Evolutionary conservation across 2,888 invertebrate genomes (phyloP).

Genomic region (Andrena dorsata): DNA sequence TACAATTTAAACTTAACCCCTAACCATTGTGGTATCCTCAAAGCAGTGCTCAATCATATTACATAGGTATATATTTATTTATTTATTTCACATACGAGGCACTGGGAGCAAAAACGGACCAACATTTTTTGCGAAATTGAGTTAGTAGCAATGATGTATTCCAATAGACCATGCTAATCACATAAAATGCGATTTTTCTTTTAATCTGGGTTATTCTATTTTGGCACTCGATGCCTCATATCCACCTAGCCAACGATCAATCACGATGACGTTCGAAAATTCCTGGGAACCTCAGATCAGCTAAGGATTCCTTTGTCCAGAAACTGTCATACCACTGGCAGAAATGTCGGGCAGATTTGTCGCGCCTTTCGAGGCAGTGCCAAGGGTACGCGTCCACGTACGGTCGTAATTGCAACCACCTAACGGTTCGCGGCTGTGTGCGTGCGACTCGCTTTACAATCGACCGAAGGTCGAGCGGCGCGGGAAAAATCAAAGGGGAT

Average conservation of each 20-base stretch:
- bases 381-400: conserved; percentile 66
- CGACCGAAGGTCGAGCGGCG: conserved; percentile 54
- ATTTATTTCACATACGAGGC: too few relatives aligned
- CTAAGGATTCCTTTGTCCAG: not conserved
- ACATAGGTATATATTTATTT: too few relatives aligned
- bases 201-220: too few relatives aligned
- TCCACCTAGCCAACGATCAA: not conserved
- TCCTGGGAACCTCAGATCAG: not conserved
- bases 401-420: conserved; percentile 61
- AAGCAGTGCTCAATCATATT: too few relatives aligned
- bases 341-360: conserved; percentile 40
- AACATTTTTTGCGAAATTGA: too few relatives aligned
- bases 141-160: too few relatives aligned
- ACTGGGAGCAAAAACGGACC: too few relatives aligned
- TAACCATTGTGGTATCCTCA: too few relatives aligned
- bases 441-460: conserved; percentile 1
- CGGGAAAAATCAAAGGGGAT: conserved; percentile 72
- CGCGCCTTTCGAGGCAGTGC: conserved; percentile 61
- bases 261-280: not conserved
- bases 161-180: too few relatives aligned
- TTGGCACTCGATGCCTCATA: not conserved
- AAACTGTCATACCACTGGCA: not conserved
- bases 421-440: not conserved
- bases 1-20: too few relatives aligned
- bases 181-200: too few relatives aligned